Evolutionary conservation across 30 jellyfish, hydroid and myxozoan genomes (phyloP).

Genomic region (Aurelia aurita complex sp. Pacific): DNA sequence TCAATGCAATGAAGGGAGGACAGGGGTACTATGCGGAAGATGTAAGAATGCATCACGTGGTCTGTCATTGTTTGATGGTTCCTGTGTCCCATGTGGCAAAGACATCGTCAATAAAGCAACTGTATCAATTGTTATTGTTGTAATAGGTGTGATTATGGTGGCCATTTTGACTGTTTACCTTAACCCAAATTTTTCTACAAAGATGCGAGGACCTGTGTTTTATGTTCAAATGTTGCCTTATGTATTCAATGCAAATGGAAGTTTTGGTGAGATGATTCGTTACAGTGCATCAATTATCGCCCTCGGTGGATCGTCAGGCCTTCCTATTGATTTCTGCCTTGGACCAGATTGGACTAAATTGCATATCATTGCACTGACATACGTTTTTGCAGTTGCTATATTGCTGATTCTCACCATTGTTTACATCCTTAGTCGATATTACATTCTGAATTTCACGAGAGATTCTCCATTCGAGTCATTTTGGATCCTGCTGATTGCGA

Average conservation of each 20-base stretch:
- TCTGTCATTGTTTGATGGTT: conserved; percentile 29
- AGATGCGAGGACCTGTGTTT: conserved; percentile 76
- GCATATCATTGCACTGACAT: conserved; percentile 48
- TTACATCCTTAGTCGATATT: conserved; percentile 57
- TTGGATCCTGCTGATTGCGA: conserved; percentile 76
- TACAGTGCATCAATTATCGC: conserved; percentile 32
- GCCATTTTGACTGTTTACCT: conserved; percentile 46
- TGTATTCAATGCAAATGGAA: not conserved
- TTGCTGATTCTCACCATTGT: conserved; percentile 40
- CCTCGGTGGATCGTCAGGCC: conserved; percentile 75
- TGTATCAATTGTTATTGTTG: conserved; percentile 12
- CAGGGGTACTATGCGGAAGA: conserved; percentile 65
- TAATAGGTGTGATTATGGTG: conserved; percentile 18
- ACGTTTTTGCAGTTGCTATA: conserved; percentile 55
- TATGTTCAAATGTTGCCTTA: conserved; percentile 71
- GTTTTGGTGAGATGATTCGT: conserved; percentile 31
- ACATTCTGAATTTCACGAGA: conserved; percentile 52
- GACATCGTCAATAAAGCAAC: not conserved
- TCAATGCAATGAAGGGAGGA: conserved; percentile 67
- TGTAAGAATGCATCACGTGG: conserved; percentile 36
- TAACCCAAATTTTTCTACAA: conserved; percentile 63
- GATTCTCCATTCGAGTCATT: conserved; percentile 78
- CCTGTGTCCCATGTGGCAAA: conserved; percentile 27
- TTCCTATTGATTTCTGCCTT: conserved; percentile 69
- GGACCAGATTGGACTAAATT: conserved; percentile 40